A percentile compares a stretch with the other conserved stretches of the same genome.
These are phyloP conservation scores for Tichodroma muraria DNA, from an alignment of 2,113 vertebrate species.

Conservation along the genomic window DNA sequence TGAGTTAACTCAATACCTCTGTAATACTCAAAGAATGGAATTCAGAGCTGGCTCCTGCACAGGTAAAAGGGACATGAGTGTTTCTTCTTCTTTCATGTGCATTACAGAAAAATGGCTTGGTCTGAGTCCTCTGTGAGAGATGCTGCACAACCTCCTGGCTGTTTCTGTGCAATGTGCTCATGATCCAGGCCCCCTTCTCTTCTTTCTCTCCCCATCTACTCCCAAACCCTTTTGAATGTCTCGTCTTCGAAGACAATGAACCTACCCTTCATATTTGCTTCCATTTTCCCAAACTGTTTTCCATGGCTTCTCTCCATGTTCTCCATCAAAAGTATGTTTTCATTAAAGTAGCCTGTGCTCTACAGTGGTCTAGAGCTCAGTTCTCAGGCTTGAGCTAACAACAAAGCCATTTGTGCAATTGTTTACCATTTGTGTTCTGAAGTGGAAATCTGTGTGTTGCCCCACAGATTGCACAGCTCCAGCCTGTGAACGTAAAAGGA, in stretches of 20 bases:
- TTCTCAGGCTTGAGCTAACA: background rate
- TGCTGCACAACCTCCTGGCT: rapidly evolving
- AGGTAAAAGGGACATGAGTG: background rate
- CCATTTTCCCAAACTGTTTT: background rate
- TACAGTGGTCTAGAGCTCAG: background rate
- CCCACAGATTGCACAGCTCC: background rate
- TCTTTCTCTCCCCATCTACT: background rate
- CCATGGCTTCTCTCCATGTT: background rate
- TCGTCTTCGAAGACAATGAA: background rate
- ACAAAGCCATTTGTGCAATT: background rate
- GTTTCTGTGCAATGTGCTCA: background rate
- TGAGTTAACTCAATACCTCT: background rate
- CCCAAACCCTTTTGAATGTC: background rate
- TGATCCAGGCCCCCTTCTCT: background rate
- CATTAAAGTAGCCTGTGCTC: background rate
- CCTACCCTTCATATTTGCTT: background rate
- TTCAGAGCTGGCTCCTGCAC: background rate
- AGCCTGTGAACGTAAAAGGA: background rate
- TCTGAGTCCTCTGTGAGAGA: background rate
- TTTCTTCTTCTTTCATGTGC: background rate
- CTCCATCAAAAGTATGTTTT: background rate
- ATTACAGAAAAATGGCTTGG: background rate
- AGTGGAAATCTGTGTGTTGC: background rate
- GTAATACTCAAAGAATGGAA: background rate
- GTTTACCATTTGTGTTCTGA: background rate